Base-by-base conservation (phyloP, 2,888 invertebrate genomes). In the Arrhopalites spinosus region DNA sequence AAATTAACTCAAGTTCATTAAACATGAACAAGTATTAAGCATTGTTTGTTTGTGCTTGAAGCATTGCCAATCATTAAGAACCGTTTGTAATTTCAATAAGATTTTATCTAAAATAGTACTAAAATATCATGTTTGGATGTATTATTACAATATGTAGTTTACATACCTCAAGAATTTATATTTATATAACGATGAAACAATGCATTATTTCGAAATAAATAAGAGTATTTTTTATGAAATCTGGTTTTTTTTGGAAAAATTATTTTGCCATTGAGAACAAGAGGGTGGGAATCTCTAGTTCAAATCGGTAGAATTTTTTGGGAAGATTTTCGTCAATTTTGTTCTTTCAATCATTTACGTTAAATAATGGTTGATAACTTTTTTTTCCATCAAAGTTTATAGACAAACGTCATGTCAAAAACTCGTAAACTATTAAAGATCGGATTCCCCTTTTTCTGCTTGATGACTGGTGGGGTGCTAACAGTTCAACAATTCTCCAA, bases 391-490 rank as follows among this genome's bases (percentile, higher is more conserved):
- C 13, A 59, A 59, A 59, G 25, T 5, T 23, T 59, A 59, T 2
- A 1, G 25, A 25, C n/a, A 13, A 23, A 25, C n/a, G 25, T 23
- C 13, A 25, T 25, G 25, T 59, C 25, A 3, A 23, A 20, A 13
- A 25, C 20, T 59, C 20, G 59, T 23, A 13, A n/a, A n/a, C n/a
- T n/a, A n/a, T n/a, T 88, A 77, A 89, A 86, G 84, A 91, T 89
- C 86, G 93, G 91, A 8, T 74, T 92, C 47, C 94, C 94, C 5
- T 93, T 93, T 85, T 83, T 93, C 27, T 77, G 91, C 69, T 87
- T 93, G 78, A 86, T 93, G 25, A 86, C 93, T 73, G 92, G 92
- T 56, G 93, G 93, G 70, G 93, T 93, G 0, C 91, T 93, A 85
- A 92, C 90, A 3, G 85, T 94, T 43, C 88, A 88, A 82, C 90